Percentiles rank a stretch among this genome's conserved stretches.
phyloP scores from a whole-genome alignment of 2,888 invertebrate species.

The Caenorhabditis imperialis region DNA sequence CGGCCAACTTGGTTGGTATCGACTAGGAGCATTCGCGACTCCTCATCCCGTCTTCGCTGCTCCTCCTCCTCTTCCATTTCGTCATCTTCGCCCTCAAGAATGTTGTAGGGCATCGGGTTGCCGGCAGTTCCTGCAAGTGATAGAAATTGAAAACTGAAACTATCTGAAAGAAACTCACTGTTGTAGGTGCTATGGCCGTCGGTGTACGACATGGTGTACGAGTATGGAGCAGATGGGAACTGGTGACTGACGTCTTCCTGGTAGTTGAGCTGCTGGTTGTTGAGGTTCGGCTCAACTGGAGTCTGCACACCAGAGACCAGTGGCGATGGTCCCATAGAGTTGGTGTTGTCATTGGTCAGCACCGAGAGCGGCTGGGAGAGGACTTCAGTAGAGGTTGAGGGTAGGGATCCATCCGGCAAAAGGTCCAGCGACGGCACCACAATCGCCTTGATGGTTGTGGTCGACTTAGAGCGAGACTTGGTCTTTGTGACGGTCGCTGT shows the following conservation, averaged over 20 bases:
- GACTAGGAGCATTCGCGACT: too few relatives aligned
- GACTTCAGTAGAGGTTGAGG: background rate
- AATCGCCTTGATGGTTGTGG: background rate
- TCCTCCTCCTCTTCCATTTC: too few relatives aligned
- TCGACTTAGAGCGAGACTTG: too few relatives aligned
- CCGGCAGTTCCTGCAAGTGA: too few relatives aligned
- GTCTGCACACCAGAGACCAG: background rate
- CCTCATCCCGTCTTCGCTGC: too few relatives aligned
- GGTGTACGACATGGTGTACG: background rate
- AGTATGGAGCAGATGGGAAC: too few relatives aligned
- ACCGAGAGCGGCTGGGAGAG: background rate
- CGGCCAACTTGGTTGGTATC: too few relatives aligned
- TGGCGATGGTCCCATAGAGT: background rate
- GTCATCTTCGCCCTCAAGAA: too few relatives aligned
- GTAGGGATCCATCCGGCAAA: background rate
- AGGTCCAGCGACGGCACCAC: background rate
- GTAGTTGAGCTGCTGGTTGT: background rate
- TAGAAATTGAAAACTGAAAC: too few relatives aligned
- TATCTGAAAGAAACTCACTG: conserved; percentile 3
- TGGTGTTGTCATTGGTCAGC: background rate
- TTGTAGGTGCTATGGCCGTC: background rate
- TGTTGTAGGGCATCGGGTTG: too few relatives aligned
- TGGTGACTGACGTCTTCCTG: background rate
- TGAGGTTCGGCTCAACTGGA: background rate
- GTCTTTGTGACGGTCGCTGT: background rate